Percentiles rank a stretch among this genome's conserved stretches.
These are phyloP conservation scores for Cosmia pyralina DNA, from an alignment of 2,888 invertebrate species.

Conservation along the genomic window DNA sequence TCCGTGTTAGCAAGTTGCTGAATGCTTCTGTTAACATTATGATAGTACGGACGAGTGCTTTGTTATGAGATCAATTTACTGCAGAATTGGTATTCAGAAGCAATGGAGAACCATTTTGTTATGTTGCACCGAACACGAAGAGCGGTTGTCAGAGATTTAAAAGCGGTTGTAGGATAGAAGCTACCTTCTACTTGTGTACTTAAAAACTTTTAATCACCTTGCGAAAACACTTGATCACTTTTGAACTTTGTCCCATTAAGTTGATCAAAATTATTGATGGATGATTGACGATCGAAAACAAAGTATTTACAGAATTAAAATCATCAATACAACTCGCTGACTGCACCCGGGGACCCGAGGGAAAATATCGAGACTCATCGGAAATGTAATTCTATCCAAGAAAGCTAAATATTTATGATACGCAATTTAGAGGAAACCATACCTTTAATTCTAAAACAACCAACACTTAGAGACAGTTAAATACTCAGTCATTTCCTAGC, in stretches of 20 bases:
- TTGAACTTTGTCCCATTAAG: neutral
- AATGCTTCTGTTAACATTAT: neutral
- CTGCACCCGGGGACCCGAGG: neutral
- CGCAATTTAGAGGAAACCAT: neutral
- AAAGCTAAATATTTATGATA: neutral
- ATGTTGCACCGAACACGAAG: too few relatives aligned
- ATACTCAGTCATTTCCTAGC: constrained; percentile 11
- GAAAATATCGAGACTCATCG: neutral
- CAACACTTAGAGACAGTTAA: constrained; percentile 9
- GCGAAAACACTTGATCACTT: neutral
- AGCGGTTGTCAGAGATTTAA: neutral
- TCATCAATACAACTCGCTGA: neutral
- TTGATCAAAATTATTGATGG: neutral
- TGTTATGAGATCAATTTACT: neutral
- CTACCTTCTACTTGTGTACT: too few relatives aligned
- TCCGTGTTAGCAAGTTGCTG: neutral
- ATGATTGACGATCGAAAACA: neutral
- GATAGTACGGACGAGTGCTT: neutral
- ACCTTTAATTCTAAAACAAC: neutral
- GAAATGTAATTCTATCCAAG: neutral
- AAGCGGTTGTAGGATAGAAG: neutral
- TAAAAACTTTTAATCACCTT: neutral
- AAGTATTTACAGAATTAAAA: neutral
- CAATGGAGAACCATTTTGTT: neutral
- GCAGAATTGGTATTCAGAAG: constrained; percentile 6